A percentile compares a stretch with the other conserved stretches of the same genome.
Conservation (phyloP, 2,797 vertebrate species). For the Mus caroli region DNA sequence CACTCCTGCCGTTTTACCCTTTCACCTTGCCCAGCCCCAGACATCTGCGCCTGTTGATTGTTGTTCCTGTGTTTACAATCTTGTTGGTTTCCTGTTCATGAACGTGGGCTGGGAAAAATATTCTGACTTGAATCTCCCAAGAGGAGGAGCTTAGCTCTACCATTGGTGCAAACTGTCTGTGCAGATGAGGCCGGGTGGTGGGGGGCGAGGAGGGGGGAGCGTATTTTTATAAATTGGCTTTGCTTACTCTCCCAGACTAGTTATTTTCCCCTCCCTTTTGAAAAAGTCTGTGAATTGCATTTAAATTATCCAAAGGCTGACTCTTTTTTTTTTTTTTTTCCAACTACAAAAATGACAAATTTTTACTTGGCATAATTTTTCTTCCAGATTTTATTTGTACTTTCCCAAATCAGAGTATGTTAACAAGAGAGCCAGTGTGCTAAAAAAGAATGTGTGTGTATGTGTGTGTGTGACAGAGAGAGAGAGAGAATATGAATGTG, state of each 20-base stretch:
- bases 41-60: conserved; percentile 71
- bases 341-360: background rate
- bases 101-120: conserved; percentile 78
- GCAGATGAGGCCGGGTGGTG: background rate
- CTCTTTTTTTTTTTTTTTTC: background rate
- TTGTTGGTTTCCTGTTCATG: conserved; percentile 81
- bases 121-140: conserved; percentile 68
- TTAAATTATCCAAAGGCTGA: conserved; percentile 22
- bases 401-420: background rate
- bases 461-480: background rate
- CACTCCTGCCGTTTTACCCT: conserved; percentile 69
- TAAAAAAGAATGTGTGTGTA: background rate
- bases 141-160: background rate
- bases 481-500: background rate
- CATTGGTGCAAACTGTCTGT: background rate
- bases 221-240: conserved; percentile 20
- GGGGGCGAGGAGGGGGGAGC: background rate
- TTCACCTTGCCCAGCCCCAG: conserved; percentile 74
- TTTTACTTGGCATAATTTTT: background rate
- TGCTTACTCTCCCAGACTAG: background rate
- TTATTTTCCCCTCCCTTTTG: background rate
- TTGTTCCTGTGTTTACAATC: conserved; percentile 79
- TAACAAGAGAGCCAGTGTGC: background rate
- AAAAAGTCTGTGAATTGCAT: background rate
- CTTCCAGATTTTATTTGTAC: conserved; percentile 30